Evolutionary conservation across 1,140 invertebrate species (phyloP), one percentile per base, ranked within the genome.

Genomic region (Drosophila rufa): DNA sequence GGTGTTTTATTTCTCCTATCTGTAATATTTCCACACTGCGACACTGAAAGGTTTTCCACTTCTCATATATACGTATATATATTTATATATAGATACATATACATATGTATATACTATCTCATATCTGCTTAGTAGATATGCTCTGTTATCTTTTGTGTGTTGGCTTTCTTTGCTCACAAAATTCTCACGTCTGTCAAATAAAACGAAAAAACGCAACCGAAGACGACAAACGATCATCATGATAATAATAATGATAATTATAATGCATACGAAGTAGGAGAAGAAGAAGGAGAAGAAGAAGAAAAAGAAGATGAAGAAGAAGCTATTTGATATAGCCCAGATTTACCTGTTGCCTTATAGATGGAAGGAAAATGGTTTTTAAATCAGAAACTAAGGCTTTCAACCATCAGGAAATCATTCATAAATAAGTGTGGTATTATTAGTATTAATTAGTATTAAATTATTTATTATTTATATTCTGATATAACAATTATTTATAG

Each of bases 171-270:
- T 89, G 84, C 78, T 30, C 74, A 80, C 77, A 89, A 84, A 89
- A 89, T 83, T 89, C 84, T 89, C 84, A 89, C 84, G 84, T 89
- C 84, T 74, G 80, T 89, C 80, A 79, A 83, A 78, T 68, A 70
- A 84, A 82, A 69, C 48, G 38, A 61, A 59, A 55, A 78, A 66
- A 51, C 62, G 50, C 68, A 80, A 64, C 60, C 79, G 60, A 66
- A 79, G 58, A 73, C 59, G 45, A 73, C 59, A 30, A 47, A 57
- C 45, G 59, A 58, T 66, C 33, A 75, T 76, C 45, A 66, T 62
- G 40, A 73, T 57, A 64, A 55, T 64, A 30, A 70, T 70, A 30
- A 56, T 60, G 45, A 74, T 76, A 70, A 55, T 59, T n/a, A 76
- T 66, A 78, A 78, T 81, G 61, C 65, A 68, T 61, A 85, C 50